phyloP scores from a whole-genome alignment of 2,888 invertebrate genomes.

The Agrochola macilenta region DNA sequence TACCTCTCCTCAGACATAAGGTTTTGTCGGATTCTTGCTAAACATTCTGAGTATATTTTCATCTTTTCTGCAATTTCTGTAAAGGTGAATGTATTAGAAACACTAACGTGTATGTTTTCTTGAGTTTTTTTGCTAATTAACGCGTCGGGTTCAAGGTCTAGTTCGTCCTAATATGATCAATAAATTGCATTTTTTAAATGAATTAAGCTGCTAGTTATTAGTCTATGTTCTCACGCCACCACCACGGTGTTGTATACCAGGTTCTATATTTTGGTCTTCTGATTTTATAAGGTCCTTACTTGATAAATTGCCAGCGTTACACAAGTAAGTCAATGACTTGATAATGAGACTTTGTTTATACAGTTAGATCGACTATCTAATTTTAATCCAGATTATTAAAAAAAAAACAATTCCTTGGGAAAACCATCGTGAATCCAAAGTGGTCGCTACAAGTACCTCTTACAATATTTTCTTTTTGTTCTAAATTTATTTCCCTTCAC shows the following conservation, averaged over 20 bases:
- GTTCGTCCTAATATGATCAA: not conserved
- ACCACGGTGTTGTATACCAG: not conserved
- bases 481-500: constrained; percentile 39
- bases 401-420: not conserved
- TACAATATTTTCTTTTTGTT: constrained; percentile 30
- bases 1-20: constrained; percentile 37
- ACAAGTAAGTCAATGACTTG: not conserved
- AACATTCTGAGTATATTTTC: constrained; percentile 40
- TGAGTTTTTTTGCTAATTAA: constrained; percentile 8
- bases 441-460: constrained; percentile 20
- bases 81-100: constrained; percentile 15
- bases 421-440: not conserved
- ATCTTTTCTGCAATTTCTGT: constrained; percentile 29
- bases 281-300: not conserved
- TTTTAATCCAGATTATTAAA: not conserved
- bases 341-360: not conserved
- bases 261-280: not conserved
- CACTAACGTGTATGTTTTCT: constrained; percentile 6
- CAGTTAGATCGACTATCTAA: not conserved
- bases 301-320: not conserved
- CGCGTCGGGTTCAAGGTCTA: not conserved
- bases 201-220: not conserved
- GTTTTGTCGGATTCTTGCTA: constrained; percentile 38
- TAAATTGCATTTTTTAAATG: not conserved
- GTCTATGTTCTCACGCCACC: not conserved